Base-by-base conservation (phyloP, 2,888 invertebrate genomes). In the Colletes collaris region DNA sequence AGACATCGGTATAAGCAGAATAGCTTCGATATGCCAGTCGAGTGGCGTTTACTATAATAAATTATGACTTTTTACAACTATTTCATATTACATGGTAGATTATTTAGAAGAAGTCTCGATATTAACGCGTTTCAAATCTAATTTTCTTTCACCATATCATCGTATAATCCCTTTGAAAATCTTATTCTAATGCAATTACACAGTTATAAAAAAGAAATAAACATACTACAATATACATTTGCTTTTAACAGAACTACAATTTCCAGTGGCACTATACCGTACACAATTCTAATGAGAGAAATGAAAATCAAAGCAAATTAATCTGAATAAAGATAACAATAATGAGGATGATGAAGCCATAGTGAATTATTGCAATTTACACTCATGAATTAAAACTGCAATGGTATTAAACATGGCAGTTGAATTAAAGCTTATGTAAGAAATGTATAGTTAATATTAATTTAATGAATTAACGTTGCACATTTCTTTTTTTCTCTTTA, bases 61-160 rank as follows among this genome's bases (percentile, higher is more conserved):
- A 79, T 35, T 68, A 60, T 65, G 55, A 27, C 60, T 60, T 56
- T 64, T 79, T 71, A 64, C 59, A 68, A n/a, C 59, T 46, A 53
- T 69, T 35, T 27, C 11, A 67, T 70, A 55, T 68, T 60, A 19
- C 40, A 65, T 13, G 35, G 52, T 59, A 49, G 49, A 69, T 60
- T 44, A 50, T 58, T 66, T 40, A 63, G 13, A 46, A 37, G 27
- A 19, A 55, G 59, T 58, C 55, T 52, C 27, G 44, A 52, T 44
- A 66, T 65, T 56, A 58, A 52, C 27, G 60, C 13, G 44, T 50
- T 40, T n/a, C 40, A 44, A 56, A 65, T 64, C 50, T 56, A 59
- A 50, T 49, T 44, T 56, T 49, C 56, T 72, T 44, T 56, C n/a
- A 77, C n/a, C 13, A 16, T 40, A 59, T 56, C 27, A 63, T 52